These are phyloP conservation scores for Parthenolecanium corni DNA, from an alignment of 2,888 invertebrate species.

Conservation along the genomic window DNA sequence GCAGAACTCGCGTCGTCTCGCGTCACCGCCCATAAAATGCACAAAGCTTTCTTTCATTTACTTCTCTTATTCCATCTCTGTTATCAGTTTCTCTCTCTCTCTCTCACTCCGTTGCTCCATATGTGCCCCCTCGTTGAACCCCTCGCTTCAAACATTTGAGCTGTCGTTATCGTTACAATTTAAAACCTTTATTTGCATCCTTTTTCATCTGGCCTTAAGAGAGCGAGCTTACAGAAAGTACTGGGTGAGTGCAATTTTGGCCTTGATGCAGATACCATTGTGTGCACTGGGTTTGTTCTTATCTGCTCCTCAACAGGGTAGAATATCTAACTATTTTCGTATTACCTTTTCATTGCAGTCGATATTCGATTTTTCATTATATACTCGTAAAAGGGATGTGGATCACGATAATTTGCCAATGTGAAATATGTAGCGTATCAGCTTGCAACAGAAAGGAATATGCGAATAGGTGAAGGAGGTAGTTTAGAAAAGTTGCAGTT, in stretches of 20 bases:
- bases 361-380: too few relatives aligned
- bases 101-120: background rate
- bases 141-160: background rate
- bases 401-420: too few relatives aligned
- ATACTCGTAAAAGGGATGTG: too few relatives aligned
- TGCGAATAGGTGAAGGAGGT: too few relatives aligned
- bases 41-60: slow-evolving; percentile 3
- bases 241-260: background rate
- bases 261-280: background rate
- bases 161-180: slow-evolving; percentile 9
- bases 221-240: background rate
- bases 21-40: slow-evolving; percentile 10
- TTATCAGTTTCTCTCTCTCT: too few relatives aligned
- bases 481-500: too few relatives aligned
- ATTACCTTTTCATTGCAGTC: slow-evolving; percentile 4
- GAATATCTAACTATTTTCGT: background rate
- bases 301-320: background rate
- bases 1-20: slow-evolving; percentile 1
- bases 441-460: too few relatives aligned
- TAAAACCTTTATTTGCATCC: background rate
- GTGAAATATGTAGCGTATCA: too few relatives aligned
- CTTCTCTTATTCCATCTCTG: background rate
- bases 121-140: background rate
- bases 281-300: background rate
- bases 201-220: background rate